Evolutionary conservation across 2,888 invertebrate species (phyloP), one percentile per base, ranked within the genome.

Genomic region (Rutpela maculata): DNA sequence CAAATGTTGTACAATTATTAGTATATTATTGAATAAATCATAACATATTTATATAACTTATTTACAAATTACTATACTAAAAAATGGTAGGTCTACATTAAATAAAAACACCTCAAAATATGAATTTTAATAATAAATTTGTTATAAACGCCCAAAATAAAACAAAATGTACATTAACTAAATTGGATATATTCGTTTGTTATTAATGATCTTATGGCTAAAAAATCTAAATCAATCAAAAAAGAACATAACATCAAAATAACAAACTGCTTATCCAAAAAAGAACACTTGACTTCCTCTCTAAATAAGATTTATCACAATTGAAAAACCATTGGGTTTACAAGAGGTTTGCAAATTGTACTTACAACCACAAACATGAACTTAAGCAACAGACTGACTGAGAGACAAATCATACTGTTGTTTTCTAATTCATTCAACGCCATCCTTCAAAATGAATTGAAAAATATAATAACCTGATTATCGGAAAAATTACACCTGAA

Each of bases 11-110:
- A 74, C 59, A 74, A 74, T 78, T 77, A 81, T 81, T 81, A 81
- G 81, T 81, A 80, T 80, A 80, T 81, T 80, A 78, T 78, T 76
- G 68, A 79, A 80, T 83, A 84, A 84, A 85, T 85, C 81, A 85
- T 85, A 85, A 85, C 84, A 84, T 85, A 83, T 80, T 81, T 83
- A 79, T 84, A 84, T 83, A 85, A 84, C 82, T 83, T 85, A 85
- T 85, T 78, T 85, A 85, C 85, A 85, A 83, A 83, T 84, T 78
- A 78, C 81, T 84, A 80, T 81, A 79, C 83, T 84, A 85, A 83
- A 84, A 84, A 85, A 83, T 80, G 82, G 83, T 84, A 82, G 77
- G 78, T 81, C 83, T 84, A 84, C 80, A 79, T 80, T 79, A 84
- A 80, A 78, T 74, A 83, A 83, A 82, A 84, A 84, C 83, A 84